Evolutionary conservation across 2,113 vertebrate genomes (phyloP), one percentile per base, ranked within the genome.

Genomic region (Hydrochoerus hydrochaeris): DNA sequence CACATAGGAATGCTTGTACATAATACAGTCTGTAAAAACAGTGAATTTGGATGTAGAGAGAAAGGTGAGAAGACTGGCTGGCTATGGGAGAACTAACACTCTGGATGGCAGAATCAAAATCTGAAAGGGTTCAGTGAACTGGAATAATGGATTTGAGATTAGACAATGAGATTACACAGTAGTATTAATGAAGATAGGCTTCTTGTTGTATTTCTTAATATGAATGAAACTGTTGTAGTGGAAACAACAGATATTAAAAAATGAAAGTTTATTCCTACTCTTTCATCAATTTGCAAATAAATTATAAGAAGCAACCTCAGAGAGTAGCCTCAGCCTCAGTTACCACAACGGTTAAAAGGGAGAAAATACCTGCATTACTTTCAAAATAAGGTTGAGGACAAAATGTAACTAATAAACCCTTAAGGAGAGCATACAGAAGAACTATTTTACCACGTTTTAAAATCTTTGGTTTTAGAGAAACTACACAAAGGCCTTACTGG

Each of bases 271-370:
- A 90, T 14, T 28, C 32, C 41, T 80, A 57, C 52, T 84, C 69
- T 95, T 81, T 88, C 62, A 90, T 44, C 46, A 71, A 94, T 26
- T 44, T 85, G 52, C 7, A 96, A 41, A 87, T 65, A 8, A 97
- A 12, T 83, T 63, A 19, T 3, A 94, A 49, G 24, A 92, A 85
- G 14, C 11, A 91, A 63, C n/a, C 30, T 57, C 32, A 90, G 44
- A 3, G 46, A 58, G 57, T 7, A 32, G 35, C 3, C n/a, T 87
- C 54, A 41, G 75, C 54, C n/a, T 87, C 54, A 41, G 75, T 57
- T 88, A 81, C 57, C 58, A 32, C 84, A 58, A 17, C 8, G 30
- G 11, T 58, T 91, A 63, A 83, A 86, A 62, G 44, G 11, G 3
- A 92, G 44, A 88, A 83, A 65, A 60, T 14, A 46, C 3, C 35